Base-by-base conservation (phyloP, 2,113 vertebrate species). In the Neolamprologus devosi region DNA sequence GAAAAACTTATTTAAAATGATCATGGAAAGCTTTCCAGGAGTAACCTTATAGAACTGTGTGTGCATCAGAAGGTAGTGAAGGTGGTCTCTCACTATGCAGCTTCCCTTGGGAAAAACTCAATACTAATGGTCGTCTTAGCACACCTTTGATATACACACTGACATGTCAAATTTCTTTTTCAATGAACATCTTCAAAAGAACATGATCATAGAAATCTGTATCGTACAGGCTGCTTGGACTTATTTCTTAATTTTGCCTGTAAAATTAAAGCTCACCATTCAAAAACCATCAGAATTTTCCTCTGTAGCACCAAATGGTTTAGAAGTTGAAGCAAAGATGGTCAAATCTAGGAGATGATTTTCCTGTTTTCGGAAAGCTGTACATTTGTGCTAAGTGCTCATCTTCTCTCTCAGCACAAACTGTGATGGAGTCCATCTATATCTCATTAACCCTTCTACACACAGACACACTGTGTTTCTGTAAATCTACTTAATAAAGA, bases 1-100 rank as follows among this genome's bases (percentile, higher is more conserved):
- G 23, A 58, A 3, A n/a, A n/a, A 19, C 17, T 0, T 0, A 13
- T 65, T n/a, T 37, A 21, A 68, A 68, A 68, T 40, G 19, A 68
- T 5, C 17, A n/a, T 0, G 55, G 0, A 65, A 65, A 8, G 19
- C 33, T 5, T 65, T n/a, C 0, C 1, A 37, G 19, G 60, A 65
- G 6, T 65, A 65, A 37, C 10, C 19, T 65, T 3, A 19, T 11
- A 65, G 33, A 13, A n/a, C 33, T 65, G 33, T 3, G 30, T 35
- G 60, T 12, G 33, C 33, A 65, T 37, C 33, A 37, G 30, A 65
- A 65, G 9, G 0, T 35, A 8, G 30, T 1, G 30, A 35, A 12
- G 30, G 17, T 35, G 30, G 30, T 12, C 30, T 12, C 60, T 65
- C 30, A 12, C 10, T 35, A n/a, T 1, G 6, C 58, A 35, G 30